phyloP scores from a whole-genome alignment of 2,113 vertebrate species.

The Cavia porcellus region DNA sequence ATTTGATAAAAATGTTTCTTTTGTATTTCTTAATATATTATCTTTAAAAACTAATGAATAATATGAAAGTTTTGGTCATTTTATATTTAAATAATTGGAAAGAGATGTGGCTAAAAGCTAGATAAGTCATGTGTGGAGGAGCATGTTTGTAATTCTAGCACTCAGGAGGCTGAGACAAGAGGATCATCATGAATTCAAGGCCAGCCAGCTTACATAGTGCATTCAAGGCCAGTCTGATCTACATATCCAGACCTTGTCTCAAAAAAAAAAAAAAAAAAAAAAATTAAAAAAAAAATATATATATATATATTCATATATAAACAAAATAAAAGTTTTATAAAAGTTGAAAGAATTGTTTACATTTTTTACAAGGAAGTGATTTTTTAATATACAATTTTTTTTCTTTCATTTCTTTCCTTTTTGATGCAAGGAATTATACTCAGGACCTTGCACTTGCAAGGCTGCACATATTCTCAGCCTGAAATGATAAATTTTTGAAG shows the following conservation, averaged over 20 bases:
- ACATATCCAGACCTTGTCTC: neutral
- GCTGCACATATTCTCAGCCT: no score
- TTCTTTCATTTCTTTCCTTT: no score
- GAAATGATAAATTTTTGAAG: neutral
- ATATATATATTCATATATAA: no score
- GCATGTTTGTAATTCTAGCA: neutral
- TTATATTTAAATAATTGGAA: neutral
- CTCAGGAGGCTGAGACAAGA: neutral
- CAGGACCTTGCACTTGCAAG: no score
- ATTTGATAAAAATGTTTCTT: neutral
- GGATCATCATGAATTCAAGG: neutral
- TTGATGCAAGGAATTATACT: no score
- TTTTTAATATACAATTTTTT: neutral
- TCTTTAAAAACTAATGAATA: neutral
- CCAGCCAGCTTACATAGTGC: neutral
- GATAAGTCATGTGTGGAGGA: neutral
- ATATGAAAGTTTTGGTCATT: neutral
- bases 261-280: no score
- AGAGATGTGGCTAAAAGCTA: neutral
- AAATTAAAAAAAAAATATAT: no score
- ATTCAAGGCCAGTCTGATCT: neutral
- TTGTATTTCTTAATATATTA: neutral
- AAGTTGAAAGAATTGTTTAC: no score
- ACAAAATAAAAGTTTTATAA: no score
- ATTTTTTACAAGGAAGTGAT: no score